Percentiles rank a stretch among this genome's conserved stretches.
phyloP scores from a whole-genome alignment of 2,113 vertebrate genomes.

The Antigone vipio region DNA sequence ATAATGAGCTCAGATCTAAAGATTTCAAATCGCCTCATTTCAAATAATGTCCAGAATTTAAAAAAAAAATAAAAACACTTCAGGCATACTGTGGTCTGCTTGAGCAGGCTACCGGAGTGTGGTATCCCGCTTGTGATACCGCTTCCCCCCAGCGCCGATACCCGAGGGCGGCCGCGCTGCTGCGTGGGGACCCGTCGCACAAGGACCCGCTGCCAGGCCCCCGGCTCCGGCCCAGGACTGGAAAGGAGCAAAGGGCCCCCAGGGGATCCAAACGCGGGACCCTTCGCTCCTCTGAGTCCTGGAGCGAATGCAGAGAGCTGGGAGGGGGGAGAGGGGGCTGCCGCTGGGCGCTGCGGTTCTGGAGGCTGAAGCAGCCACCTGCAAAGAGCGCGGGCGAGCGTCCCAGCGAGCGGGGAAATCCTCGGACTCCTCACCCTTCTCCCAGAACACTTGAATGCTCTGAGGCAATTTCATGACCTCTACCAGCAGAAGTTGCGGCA shows the following conservation, averaged over 20 bases:
- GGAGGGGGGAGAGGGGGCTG: background rate
- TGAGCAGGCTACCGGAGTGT: background rate
- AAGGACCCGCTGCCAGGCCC: background rate
- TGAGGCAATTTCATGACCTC: accelerated
- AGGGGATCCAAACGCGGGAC: accelerated
- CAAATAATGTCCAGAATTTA: background rate
- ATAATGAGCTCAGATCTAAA: background rate
- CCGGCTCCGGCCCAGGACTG: background rate
- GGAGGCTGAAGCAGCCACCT: background rate
- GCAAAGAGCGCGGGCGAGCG: accelerated
- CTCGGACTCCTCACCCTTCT: background rate
- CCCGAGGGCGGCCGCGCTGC: background rate
- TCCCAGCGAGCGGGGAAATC: background rate
- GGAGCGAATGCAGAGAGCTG: background rate
- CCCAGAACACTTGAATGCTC: accelerated
- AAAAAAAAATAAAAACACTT: background rate
- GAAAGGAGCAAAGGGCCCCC: background rate
- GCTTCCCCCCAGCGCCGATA: accelerated
- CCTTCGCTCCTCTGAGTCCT: background rate
- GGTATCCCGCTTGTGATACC: too few relatives aligned
- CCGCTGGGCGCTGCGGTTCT: background rate
- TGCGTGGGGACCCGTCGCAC: background rate
- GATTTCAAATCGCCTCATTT: background rate
- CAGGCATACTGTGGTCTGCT: background rate
- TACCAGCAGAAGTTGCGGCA: background rate